Base-by-base conservation (phyloP, 2,113 vertebrate species). In the Anhinga anhinga region DNA sequence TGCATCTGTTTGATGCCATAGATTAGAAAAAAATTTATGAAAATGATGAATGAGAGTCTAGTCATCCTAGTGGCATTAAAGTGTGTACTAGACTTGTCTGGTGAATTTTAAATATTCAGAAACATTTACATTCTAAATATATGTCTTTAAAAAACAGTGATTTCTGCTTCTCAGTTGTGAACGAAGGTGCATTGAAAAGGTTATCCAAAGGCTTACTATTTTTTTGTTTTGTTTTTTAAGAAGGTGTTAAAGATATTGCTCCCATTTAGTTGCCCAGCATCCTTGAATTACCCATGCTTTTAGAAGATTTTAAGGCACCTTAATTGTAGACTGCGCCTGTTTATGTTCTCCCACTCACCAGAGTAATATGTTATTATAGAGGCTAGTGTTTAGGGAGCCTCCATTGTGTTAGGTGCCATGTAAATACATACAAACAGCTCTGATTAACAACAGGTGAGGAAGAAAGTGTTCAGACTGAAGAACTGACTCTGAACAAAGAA, bases 361-460 rank as follows among this genome's bases (percentile, higher is more conserved):
- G 34, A 71, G 17, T n/a, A 50, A 49, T 50, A 10, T 3, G 5
- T 69, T 84, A 7, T 30, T 77, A 25, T 32, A 17, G 23, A 38
- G 30, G 19, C 32, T 62, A 40, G 45, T 76, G 47, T 56, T 89
- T 59, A 65, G 56, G 38, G 25, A 62, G 20, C 34, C 34, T 52
- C 0, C 0, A 0, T 42, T n/a, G 22, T 59, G 18, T 62, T 79
- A 26, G 10, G 22, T 59, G 14, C 47, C 11, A 4, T 17, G 19
- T 30, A 52, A 81, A 74, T 44, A 36, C 5, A 25, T 18, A 11
- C 11, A 23, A 59, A 38, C 38, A 72, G 29, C 10, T 86, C 26
- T 94, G 63, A 56, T 82, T 82, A 72, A 71, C 47, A 82, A 29
- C 2, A 6, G 21, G 10, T 2, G 5, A 87, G 19, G 32, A 56